Percentiles rank a stretch among this genome's conserved stretches.
These are phyloP conservation scores for Kryptolebias ocellatus DNA, from an alignment of 2,797 vertebrate species.

Conservation along the genomic window DNA sequence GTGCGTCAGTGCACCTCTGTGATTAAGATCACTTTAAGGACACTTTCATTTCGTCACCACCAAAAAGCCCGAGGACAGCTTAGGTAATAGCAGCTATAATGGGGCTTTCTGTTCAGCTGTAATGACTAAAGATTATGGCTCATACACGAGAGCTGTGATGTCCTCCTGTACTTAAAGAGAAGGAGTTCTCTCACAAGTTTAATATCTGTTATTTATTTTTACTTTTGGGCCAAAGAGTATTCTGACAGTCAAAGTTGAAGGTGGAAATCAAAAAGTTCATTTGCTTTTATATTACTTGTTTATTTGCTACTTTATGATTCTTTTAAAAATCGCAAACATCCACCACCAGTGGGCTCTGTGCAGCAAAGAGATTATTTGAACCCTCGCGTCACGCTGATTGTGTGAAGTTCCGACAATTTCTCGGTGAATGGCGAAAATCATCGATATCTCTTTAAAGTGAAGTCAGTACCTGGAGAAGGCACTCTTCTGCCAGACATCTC, in stretches of 20 bases:
- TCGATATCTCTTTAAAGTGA: slow-evolving; percentile 7
- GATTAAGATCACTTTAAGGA: too few relatives aligned
- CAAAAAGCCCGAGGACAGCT: neutral
- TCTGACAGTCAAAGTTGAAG: too few relatives aligned
- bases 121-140: slow-evolving; percentile 17
- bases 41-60: neutral
- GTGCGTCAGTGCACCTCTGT: too few relatives aligned
- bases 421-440: neutral
- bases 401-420: too few relatives aligned
- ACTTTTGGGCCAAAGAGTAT: neutral
- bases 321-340: neutral
- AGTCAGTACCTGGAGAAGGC: slow-evolving; percentile 65
- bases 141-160: neutral
- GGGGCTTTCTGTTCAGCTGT: slow-evolving; percentile 29
- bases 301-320: too few relatives aligned
- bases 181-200: neutral
- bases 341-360: neutral
- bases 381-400: neutral
- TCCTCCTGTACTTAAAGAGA: neutral
- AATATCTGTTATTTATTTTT: slow-evolving; percentile 7
- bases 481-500: slow-evolving; percentile 40
- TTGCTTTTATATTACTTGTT: too few relatives aligned
- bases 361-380: neutral
- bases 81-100: slow-evolving; percentile 29
- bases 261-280: too few relatives aligned